Base-by-base conservation (phyloP, 1,140 invertebrate genomes). In the Brachionus rotundiformis region DNA sequence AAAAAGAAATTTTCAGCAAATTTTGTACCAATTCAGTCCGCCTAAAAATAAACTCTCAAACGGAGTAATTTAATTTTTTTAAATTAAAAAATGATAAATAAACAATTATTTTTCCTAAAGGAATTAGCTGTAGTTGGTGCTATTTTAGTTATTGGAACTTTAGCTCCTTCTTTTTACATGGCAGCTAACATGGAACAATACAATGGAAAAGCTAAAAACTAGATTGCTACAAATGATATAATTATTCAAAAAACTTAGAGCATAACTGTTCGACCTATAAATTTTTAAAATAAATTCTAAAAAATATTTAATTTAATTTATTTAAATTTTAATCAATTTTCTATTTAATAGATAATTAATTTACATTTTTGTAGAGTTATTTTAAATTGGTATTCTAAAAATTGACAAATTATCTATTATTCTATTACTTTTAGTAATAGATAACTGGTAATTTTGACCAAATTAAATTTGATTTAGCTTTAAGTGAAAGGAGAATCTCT, bases 11-110 rank as follows among this genome's bases (percentile, higher is more conserved):
- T 59, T 4, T 23, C 27, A 79, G 19, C 27, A 63, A 16, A 19
- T 79, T 63, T 63, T 79, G 47, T 79, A 79, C 11, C 76, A 79
- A 63, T 79, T 79, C 76, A 63, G 76, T 39, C 76, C 76, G 16
- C 76, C 76, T 59, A 79, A 79, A 79, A 79, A 79, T 10, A 54
- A 63, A 79, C 36, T 79, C 3, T 59, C 76, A 16, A 63, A 33
- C 29, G 76, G 76, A 36, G 76, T 79, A 79, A 59, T 13, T 29
- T 61, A 23, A 6, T 44, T 27, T 44, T 44, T 16, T 44, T 44
- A 8, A 11, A 1, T 25, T 2, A 23, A 25, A 73, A 44, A 31
- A 13, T 23, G 19, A 61, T 39, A 79, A 59, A 11, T 33, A 29
- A n/a, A n/a, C n/a, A n/a, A n/a, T 10, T 59, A n/a, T 19, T 59